A percentile compares a stretch with the other conserved stretches of the same genome.
phyloP scores from a whole-genome alignment of 2,888 invertebrate genomes.

The Aleiodes leptofemur region DNA sequence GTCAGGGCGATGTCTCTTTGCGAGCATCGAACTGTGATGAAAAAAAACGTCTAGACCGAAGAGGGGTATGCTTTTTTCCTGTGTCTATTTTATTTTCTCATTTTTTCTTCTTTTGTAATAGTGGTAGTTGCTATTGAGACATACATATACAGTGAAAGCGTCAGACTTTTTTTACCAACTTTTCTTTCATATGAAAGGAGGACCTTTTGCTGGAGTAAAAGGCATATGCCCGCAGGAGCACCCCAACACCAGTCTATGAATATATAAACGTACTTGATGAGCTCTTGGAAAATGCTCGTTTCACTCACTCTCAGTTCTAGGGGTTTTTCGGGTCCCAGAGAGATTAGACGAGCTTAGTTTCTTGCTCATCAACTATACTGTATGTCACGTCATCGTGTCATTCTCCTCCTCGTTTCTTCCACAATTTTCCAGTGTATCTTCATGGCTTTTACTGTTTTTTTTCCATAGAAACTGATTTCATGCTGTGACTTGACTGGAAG shows the following conservation, averaged over 20 bases:
- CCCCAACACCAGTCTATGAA: constrained; percentile 64
- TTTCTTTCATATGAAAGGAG: constrained; percentile 15
- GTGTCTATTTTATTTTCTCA: background rate
- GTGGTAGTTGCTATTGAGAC: background rate
- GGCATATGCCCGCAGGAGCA: constrained; percentile 53
- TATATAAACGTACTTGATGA: constrained; percentile 68
- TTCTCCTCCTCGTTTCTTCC: constrained; percentile 3
- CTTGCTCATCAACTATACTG: constrained; percentile 32
- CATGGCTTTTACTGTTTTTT: background rate
- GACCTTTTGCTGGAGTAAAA: constrained; percentile 18
- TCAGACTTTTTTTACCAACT: constrained; percentile 21
- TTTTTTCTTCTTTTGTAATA: background rate
- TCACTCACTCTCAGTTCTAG: constrained; percentile 7
- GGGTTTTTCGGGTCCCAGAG: constrained; percentile 31
- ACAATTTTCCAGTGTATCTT: background rate
- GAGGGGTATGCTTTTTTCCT: background rate
- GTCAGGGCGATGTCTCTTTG: background rate
- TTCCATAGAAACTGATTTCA: constrained; percentile 25
- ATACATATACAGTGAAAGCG: background rate
- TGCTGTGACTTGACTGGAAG: background rate
- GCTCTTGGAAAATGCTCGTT: constrained; percentile 43
- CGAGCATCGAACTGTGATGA: constrained; percentile 22
- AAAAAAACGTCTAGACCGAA: constrained; percentile 34
- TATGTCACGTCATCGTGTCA: constrained; percentile 26
- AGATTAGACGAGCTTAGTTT: constrained; percentile 46